These are phyloP conservation scores for Bungarus multicinctus DNA, from an alignment of 2,113 vertebrate species.

Conservation along the genomic window DNA sequence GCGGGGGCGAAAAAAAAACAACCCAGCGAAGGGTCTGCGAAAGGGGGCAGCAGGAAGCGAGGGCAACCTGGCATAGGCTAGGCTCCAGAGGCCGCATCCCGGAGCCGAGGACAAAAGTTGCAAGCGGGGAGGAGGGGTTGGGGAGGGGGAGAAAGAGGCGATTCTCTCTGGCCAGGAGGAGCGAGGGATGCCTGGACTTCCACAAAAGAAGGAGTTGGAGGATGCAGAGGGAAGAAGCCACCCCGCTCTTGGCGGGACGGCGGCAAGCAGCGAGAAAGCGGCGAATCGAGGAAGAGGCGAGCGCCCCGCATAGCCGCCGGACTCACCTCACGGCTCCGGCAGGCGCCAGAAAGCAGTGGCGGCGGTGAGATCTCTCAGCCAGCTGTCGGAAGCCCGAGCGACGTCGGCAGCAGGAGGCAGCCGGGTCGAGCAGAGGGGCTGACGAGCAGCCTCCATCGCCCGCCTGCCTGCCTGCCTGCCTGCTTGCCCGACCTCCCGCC, in stretches of 20 bases:
- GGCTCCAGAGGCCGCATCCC: not conserved
- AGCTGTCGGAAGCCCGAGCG: not conserved
- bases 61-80: not conserved
- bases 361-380: not conserved
- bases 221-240: not conserved
- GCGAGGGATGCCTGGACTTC: not conserved
- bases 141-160: not conserved
- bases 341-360: not conserved
- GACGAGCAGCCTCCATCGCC: not conserved
- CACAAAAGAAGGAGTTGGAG: not conserved
- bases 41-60: not conserved
- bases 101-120: not conserved
- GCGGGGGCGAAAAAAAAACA: not conserved
- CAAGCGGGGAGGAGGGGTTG: too few species aligned
- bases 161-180: not conserved
- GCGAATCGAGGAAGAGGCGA: too few species aligned
- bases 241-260: not conserved
- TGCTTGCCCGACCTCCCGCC: not conserved
- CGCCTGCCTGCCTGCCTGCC: not conserved
- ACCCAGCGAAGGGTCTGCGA: not conserved
- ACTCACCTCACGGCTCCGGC: conserved; percentile 3
- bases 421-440: not conserved
- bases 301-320: not conserved
- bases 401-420: not conserved
- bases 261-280: not conserved